phyloP scores from a whole-genome alignment of 2,113 vertebrate genomes.

The Thalassoma bifasciatum region DNA sequence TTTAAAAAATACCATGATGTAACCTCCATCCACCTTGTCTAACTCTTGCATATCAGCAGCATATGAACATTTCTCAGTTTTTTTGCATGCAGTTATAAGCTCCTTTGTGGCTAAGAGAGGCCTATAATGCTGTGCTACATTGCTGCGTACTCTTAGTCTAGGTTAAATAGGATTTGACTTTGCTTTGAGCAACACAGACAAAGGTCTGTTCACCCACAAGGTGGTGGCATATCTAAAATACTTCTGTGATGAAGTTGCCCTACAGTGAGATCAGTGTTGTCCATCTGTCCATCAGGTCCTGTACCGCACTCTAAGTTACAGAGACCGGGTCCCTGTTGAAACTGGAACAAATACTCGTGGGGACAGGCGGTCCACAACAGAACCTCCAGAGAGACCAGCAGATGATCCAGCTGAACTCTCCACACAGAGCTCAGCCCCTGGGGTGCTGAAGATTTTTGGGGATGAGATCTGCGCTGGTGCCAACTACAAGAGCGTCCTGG shows the following conservation, averaged over 20 bases:
- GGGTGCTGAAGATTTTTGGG: constrained; percentile 95
- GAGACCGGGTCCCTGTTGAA: constrained; percentile 82
- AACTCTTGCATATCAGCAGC: background rate
- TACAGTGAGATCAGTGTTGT: background rate
- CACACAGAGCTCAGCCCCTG: constrained; percentile 92
- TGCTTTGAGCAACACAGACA: background rate
- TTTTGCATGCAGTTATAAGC: background rate
- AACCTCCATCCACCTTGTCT: no score
- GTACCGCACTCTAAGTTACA: constrained; percentile 93
- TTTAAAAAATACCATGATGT: no score
- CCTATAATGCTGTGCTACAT: background rate
- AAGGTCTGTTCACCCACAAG: background rate
- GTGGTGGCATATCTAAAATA: background rate
- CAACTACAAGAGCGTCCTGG: constrained; percentile 97
- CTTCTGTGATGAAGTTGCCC: background rate
- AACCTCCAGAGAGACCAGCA: constrained; percentile 73
- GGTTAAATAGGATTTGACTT: background rate
- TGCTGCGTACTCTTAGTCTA: background rate
- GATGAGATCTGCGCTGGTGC: constrained; percentile 91
- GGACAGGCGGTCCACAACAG: constrained; percentile 78
- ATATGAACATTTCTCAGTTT: background rate
- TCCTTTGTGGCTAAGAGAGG: background rate
- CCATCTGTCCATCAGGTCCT: constrained; percentile 77
- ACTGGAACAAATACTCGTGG: constrained; percentile 72
- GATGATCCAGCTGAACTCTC: constrained; percentile 95